Base-by-base conservation (phyloP, 2,888 invertebrate species). In the Orthosia gothica region DNA sequence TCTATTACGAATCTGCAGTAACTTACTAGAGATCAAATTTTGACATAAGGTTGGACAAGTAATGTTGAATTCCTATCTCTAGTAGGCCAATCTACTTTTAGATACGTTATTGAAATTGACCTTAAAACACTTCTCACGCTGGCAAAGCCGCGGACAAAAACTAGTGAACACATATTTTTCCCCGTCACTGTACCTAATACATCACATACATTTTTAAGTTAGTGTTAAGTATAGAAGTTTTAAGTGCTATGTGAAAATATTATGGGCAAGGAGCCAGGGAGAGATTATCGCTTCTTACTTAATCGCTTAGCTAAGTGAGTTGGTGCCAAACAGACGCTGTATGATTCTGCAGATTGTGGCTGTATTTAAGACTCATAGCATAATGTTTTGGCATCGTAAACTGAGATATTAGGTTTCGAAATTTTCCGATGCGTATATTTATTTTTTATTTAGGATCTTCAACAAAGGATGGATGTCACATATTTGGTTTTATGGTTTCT, bases 191-290 rank as follows among this genome's bases (percentile, higher is more conserved):
- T 26, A 59, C 40, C 7, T 74, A 64, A 73, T 84, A 74, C 57
- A 81, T 81, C 61, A 81, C 59, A 54, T 62, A 59, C 70, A 80
- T 80, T 84, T 84, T 81, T 71, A 84, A 84, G 65, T 59, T 69
- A 47, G 81, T 55, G 84, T 71, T 81, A 74, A 83, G 74, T 74
- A 74, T 26, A 18, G 16, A 79, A 83, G 81, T 84, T 74, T 70
- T 80, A 74, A 81, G 73, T 74, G 70, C 52, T 49, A 26, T 23
- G 74, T 54, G 61, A 72, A 65, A 78, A 72, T 45, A 79, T 70
- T 70, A 67, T 65, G 84, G 81, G 81, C 81, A 84, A 61, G n/a
- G 49, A 80, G 81, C 81, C 81, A 81, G 75, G 5, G 18, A 23
- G 5, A 70, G 61, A 84, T 81, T 84, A 84, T 81, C 58, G 61